Base-by-base conservation (phyloP, 2,888 invertebrate genomes). In the Gnatocerus cornutus region DNA sequence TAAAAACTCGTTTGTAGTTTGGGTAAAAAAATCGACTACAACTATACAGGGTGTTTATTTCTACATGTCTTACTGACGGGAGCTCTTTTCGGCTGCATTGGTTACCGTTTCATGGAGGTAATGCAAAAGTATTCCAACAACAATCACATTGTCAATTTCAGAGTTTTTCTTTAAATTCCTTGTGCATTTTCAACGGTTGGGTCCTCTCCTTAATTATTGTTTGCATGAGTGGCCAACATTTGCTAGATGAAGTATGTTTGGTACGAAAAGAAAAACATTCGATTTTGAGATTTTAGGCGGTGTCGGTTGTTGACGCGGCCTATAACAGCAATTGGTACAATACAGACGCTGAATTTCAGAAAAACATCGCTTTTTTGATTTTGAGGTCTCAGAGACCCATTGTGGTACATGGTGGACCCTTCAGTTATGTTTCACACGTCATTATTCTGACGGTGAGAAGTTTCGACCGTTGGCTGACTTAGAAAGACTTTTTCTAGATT, bases 241-340 rank as follows among this genome's bases (percentile, higher is more conserved):
- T 55, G 9, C 43, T 53, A 13, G 43, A 53, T 16, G 53, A 41
- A 13, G 53, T 53, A 39, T 16, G 8, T 29, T 12, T 33, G n/a
- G n/a, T n/a, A n/a, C n/a, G n/a, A n/a, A n/a, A n/a, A n/a, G n/a
- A n/a, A n/a, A n/a, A n/a, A n/a, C n/a, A n/a, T n/a, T n/a, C n/a
- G n/a, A n/a, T n/a, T n/a, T n/a, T n/a, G n/a, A n/a, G n/a, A n/a
- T 62, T 62, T 7, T n/a, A 62, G 62, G 3, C 29, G 5, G 10
- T 21, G 0, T 37, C 50, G 4, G 43, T 64, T 1, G 53, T 16
- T 8, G 65, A 65, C 8, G 16, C 14, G 4, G 56, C 12, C 1
- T 65, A 46, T n/a, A 56, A 56, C 21, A 33, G 33, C 7, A 30
- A 30, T 3, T 65, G 65, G 65, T 56, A 56, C 48, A 16, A 55